Evolutionary conservation across 2,888 invertebrate species (phyloP), one percentile per base, ranked within the genome.

Genomic region (Sarcophaga carnaria): DNA sequence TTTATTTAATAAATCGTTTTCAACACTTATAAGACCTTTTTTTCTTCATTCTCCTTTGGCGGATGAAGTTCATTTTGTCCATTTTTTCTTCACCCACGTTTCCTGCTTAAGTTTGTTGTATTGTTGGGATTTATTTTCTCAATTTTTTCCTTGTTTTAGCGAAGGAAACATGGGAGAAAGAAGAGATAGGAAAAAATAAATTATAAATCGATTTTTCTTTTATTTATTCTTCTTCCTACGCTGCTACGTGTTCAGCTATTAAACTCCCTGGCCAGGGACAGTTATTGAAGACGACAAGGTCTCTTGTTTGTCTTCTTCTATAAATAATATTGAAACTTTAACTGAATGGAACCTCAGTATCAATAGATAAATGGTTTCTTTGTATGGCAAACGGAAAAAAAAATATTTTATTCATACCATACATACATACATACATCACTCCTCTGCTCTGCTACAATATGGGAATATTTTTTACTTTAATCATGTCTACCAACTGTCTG

Each of bases 191-290:
- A 77, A 69, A 77, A 81, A 64, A 80, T 71, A 80, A 80, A 83
- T 83, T 87, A 87, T 87, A 82, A 87, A 87, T 84, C 87, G 87
- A 87, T 87, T 87, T 87, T 79, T 84, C 81, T 84, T 79, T 66
- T 80, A 64, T 80, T 80, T 80, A 67, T 70, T 85, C 62, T 75
- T 72, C 63, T 22, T 22, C 72, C 71, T 71, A 20, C 3, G 54
- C 67, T 82, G 27, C 54, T 47, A 64, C 59, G 64, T 77, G 63
- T 67, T 72, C 77, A 78, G 72, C 80, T 64, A n/a, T 20, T n/a
- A 17, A 80, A 77, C 54, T 80, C 82, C 77, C 79, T 70, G 78
- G 72, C 47, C 79, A 76, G 70, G 49, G 79, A 27, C 22, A 54
- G 22, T 2, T 54, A 27, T 27, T 37, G 17, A 17, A 3, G 17